Evolutionary conservation across 2,888 invertebrate species (phyloP), one percentile per base, ranked within the genome.

Genomic region (Dolomedes plantarius): DNA sequence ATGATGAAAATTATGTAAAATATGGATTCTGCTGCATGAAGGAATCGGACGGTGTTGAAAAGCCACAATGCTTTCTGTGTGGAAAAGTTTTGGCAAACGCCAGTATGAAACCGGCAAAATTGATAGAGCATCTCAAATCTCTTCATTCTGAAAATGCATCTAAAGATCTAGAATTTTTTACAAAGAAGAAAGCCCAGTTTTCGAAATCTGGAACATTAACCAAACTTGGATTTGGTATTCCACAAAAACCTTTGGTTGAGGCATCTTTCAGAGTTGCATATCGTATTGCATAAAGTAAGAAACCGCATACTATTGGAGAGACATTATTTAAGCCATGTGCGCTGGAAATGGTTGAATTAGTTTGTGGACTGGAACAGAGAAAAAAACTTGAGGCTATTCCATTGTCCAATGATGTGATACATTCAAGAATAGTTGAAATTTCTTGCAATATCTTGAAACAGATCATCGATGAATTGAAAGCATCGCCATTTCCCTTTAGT

Each of bases 381-480:
- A 72, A 85, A 69, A 85, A 78, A 64, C 78, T 78, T 39, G 85
- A 85, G 72, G 74, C 65, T 19, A 72, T 78, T 46, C 78, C 78
- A 56, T 62, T 78, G 68, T 79, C 74, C 46, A 86, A 86, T 32
- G 75, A 86, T 73, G 74, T 73, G 31, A 79, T 73, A 68, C 68
- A 75, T 73, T 74, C 73, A 62, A 78, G 86, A 68, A 86, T 86
- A 72, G 69, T 64, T 69, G 74, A 79, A 46, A 78, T 86, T 68
- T 75, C 56, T 81, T 64, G 62, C 29, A 71, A 86, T 81, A 86
- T 86, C n/a, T 86, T 86, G 86, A 76, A 86, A 62, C 73, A 86
- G 67, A 67, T 78, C 77, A 71, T 72, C 69, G 39, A 87, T 39
- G 74, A 74, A 82, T 71, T 77, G 77, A 68, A 67, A 77, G 77